Evolutionary conservation across 2,888 invertebrate genomes (phyloP).

Genomic region (Smittia aterrima): DNA sequence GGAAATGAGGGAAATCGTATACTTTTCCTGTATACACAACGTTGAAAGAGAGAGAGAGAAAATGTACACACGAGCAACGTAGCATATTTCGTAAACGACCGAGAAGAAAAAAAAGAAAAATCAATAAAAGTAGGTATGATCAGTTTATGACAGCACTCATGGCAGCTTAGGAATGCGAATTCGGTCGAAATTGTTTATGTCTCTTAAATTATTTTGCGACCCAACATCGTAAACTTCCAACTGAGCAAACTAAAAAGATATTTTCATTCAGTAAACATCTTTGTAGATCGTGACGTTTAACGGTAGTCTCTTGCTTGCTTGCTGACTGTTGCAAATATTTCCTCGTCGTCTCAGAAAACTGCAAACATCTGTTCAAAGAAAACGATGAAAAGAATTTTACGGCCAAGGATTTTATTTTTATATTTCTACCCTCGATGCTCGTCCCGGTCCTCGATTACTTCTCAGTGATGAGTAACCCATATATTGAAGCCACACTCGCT

Average conservation of each 20-base stretch:
- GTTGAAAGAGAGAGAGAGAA: not conserved
- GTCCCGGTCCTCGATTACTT: not conserved
- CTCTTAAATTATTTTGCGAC: not conserved
- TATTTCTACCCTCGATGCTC: not conserved
- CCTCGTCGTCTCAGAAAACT: not conserved
- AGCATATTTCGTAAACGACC: not conserved
- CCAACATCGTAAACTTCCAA: not conserved
- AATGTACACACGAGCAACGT: not conserved
- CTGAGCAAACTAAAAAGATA: not conserved
- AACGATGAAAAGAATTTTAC: not conserved
- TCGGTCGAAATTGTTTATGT: not conserved
- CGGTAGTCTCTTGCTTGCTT: not conserved
- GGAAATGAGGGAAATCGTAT: not conserved
- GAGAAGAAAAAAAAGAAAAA: conserved; percentile 10
- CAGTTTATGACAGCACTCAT: conserved; percentile 8
- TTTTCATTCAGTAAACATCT: not conserved
- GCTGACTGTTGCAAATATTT: not conserved
- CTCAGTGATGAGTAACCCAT: not conserved
- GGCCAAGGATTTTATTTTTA: not conserved
- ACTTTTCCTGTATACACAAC: not conserved
- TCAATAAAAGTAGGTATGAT: conserved; percentile 40
- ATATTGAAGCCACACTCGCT: not conserved
- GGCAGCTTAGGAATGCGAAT: not conserved
- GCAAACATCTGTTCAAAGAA: not conserved
- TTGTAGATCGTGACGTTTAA: not conserved